Conservation (phyloP, 2,113 vertebrate species). For the Poeciliopsis occidentalis region DNA sequence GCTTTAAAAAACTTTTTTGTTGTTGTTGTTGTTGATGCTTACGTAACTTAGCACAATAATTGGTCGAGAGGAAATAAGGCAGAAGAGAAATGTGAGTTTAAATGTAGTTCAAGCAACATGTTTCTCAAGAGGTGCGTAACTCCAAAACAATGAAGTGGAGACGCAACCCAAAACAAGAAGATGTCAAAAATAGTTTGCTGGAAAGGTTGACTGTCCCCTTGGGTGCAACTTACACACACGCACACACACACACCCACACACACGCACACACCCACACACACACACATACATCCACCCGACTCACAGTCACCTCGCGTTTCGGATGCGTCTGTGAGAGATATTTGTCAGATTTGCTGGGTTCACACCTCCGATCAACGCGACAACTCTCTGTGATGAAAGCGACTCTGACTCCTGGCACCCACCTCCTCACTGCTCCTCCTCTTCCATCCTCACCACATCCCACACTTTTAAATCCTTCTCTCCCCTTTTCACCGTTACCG, state of each 20-base stretch:
- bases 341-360: slow-evolving; percentile 66
- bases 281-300: not conserved
- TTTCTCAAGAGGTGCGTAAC: slow-evolving; percentile 14
- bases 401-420: slow-evolving; percentile 56
- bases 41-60: not conserved
- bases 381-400: slow-evolving; percentile 55
- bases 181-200: slow-evolving; percentile 43
- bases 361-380: slow-evolving; percentile 62
- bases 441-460: slow-evolving; percentile 18
- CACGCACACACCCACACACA: not conserved
- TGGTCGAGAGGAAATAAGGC: not conserved
- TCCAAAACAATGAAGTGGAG: slow-evolving; percentile 38
- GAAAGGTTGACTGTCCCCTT: slow-evolving; percentile 58
- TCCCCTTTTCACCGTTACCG: slow-evolving; percentile 2
- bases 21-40: too few species aligned
- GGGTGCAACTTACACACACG: slow-evolving; percentile 19
- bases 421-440: slow-evolving; percentile 28
- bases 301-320: slow-evolving; percentile 29
- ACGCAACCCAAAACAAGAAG: slow-evolving; percentile 42
- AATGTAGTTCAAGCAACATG: not conserved
- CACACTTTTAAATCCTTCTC: slow-evolving; percentile 10
- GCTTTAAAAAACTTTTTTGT: too few species aligned
- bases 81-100: not conserved
- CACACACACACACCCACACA: not conserved
- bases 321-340: slow-evolving; percentile 36